phyloP scores from a whole-genome alignment of 2,888 invertebrate genomes.

The Pseudococcus viburni region DNA sequence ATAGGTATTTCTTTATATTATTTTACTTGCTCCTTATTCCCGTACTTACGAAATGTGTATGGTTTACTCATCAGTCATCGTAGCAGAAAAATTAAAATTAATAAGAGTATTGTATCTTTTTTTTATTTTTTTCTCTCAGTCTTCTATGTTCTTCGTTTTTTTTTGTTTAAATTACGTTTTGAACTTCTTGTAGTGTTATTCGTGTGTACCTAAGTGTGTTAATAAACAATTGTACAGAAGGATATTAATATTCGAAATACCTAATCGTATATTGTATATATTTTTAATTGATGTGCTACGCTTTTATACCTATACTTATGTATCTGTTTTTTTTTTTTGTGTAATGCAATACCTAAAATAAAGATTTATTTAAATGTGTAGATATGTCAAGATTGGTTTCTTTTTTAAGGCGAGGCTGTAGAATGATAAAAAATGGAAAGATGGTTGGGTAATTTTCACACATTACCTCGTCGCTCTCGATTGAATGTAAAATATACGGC shows the following conservation, averaged over 20 bases:
- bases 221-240: not conserved
- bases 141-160: not conserved
- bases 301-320: constrained; percentile 23
- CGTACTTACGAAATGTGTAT: constrained; percentile 9
- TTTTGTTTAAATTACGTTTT: constrained; percentile 10
- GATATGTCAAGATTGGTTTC: not conserved
- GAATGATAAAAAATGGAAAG: not conserved
- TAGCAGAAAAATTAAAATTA: constrained; percentile 36
- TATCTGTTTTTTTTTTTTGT: not conserved
- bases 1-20: constrained; percentile 19
- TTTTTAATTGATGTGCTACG: constrained; percentile 28
- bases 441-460: too few species aligned
- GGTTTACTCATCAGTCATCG: constrained; percentile 21
- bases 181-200: not conserved
- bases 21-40: not conserved
- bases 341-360: constrained; percentile 6
- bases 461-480: too few species aligned
- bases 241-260: constrained; percentile 1
- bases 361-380: constrained; percentile 48
- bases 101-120: constrained; percentile 44
- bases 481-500: too few species aligned
- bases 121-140: not conserved
- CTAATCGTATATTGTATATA: not conserved
- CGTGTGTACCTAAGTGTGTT: not conserved
- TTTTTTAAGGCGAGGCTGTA: not conserved